A percentile compares a stretch with the other conserved stretches of the same genome.
Evolutionary conservation across 2,113 vertebrate species (phyloP).

Genomic region (Cebidichthys violaceus): DNA sequence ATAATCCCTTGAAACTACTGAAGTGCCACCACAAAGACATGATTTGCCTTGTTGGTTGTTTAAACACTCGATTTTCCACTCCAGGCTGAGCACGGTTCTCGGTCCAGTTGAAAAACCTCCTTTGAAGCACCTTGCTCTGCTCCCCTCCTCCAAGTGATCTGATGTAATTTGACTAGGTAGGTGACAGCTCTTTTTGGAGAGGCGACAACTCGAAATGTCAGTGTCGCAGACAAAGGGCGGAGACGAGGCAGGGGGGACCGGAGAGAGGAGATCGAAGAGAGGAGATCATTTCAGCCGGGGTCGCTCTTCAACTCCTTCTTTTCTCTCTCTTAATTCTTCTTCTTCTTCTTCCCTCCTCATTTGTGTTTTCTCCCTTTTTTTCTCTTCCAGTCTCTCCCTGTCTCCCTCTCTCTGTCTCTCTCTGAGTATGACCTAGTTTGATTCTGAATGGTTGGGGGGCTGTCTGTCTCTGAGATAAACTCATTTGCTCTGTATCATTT

Average conservation of each 20-base stretch:
- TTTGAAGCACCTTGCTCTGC: conserved; percentile 30
- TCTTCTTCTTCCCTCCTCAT: background rate
- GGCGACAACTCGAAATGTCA: conserved; percentile 51
- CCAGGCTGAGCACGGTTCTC: background rate
- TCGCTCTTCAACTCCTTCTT: background rate
- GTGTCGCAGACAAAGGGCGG: background rate
- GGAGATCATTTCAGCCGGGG: background rate
- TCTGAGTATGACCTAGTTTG: conserved; percentile 71
- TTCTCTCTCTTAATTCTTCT: background rate
- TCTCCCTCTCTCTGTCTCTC: background rate
- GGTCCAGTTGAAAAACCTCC: conserved; percentile 11
- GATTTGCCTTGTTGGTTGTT: conserved; percentile 13
- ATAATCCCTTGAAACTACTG: conserved; percentile 17
- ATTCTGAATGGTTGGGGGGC: conserved; percentile 66
- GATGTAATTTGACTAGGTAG: conserved; percentile 45
- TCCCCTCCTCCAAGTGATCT: conserved; percentile 21
- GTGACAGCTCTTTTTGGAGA: conserved; percentile 45
- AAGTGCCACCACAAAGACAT: conserved; percentile 29
- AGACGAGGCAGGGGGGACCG: background rate
- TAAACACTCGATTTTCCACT: conserved; percentile 20
- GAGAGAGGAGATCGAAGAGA: background rate
- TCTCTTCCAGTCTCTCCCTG: background rate
- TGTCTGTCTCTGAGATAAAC: conserved; percentile 71
- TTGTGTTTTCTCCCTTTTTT: background rate
- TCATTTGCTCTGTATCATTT: conserved; percentile 78